Evolutionary conservation across 2,797 vertebrate genomes (phyloP).

Genomic region (Scolopax rusticola): DNA sequence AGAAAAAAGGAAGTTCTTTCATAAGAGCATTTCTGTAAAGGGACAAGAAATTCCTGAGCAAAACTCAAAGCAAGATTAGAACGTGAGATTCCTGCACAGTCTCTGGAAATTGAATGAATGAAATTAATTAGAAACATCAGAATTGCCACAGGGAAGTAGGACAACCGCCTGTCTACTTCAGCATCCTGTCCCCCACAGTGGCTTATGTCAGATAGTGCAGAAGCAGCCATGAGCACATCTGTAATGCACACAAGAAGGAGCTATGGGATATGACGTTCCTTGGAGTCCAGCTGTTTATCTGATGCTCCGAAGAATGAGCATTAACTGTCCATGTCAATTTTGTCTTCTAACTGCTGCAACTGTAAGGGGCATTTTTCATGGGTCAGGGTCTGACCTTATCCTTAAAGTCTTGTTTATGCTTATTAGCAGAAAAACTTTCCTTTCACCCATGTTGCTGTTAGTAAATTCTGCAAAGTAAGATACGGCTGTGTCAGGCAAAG

Average conservation of each 20-base stretch:
- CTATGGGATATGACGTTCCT: not conserved
- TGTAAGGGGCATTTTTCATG: not conserved
- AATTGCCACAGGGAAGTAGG: constrained; percentile 20
- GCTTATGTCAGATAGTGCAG: not conserved
- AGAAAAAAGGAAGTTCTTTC: not conserved
- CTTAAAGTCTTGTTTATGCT: not conserved
- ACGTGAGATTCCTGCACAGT: not conserved
- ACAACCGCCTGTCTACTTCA: constrained; percentile 32
- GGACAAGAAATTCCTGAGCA: constrained; percentile 9
- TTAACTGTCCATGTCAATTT: not conserved
- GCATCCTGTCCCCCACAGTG: constrained; percentile 27
- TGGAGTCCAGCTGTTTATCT: not conserved
- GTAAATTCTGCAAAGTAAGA: too few relatives aligned
- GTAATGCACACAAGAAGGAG: not conserved
- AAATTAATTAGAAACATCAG: constrained; percentile 62
- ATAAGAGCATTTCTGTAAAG: not conserved
- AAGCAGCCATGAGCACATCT: constrained; percentile 1
- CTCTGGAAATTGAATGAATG: constrained; percentile 46
- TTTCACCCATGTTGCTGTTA: not conserved
- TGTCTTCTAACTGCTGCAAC: not conserved
- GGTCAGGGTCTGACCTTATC: not conserved
- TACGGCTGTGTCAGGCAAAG: not conserved
- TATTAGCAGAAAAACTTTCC: not conserved
- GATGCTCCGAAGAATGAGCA: not conserved
- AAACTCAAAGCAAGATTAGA: constrained; percentile 33